Evolutionary conservation across 2,888 invertebrate genomes (phyloP).

Genomic region (Cryptus armator): DNA sequence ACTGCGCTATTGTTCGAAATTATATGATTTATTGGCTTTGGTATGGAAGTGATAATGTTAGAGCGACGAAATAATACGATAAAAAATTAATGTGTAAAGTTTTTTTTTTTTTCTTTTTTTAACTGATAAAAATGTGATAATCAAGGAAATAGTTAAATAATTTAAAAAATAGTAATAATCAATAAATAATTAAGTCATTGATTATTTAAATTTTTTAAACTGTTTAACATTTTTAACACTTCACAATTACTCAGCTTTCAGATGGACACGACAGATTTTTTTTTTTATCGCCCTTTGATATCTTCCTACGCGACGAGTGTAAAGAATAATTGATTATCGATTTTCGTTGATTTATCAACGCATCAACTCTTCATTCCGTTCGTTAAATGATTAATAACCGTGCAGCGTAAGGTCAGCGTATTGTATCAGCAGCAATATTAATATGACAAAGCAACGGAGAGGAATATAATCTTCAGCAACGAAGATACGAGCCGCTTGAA

Average conservation of each 20-base stretch:
- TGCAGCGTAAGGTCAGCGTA: background rate
- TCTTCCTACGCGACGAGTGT: background rate
- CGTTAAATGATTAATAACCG: constrained; percentile 46
- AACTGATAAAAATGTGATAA: too few relatives aligned
- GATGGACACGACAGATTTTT: too few relatives aligned
- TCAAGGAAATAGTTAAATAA: too few relatives aligned
- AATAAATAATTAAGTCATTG: too few relatives aligned
- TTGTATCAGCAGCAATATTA: background rate
- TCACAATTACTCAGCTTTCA: too few relatives aligned
- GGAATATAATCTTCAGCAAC: constrained; percentile 11
- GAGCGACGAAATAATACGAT: background rate
- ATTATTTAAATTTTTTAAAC: too few relatives aligned
- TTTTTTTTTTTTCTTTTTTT: too few relatives aligned
- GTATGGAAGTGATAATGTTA: background rate
- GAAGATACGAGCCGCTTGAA: constrained; percentile 45
- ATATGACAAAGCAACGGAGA: constrained; percentile 14
- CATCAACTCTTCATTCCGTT: constrained; percentile 23
- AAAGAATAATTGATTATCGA: background rate
- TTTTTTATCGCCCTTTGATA: background rate
- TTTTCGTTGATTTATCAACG: constrained; percentile 39
- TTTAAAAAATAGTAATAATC: too few relatives aligned
- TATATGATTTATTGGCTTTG: background rate
- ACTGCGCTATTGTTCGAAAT: background rate
- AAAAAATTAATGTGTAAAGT: background rate
- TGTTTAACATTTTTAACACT: too few relatives aligned